Conservation (phyloP, 2,797 vertebrate species). For the Petrocephalus sullivani region DNA sequence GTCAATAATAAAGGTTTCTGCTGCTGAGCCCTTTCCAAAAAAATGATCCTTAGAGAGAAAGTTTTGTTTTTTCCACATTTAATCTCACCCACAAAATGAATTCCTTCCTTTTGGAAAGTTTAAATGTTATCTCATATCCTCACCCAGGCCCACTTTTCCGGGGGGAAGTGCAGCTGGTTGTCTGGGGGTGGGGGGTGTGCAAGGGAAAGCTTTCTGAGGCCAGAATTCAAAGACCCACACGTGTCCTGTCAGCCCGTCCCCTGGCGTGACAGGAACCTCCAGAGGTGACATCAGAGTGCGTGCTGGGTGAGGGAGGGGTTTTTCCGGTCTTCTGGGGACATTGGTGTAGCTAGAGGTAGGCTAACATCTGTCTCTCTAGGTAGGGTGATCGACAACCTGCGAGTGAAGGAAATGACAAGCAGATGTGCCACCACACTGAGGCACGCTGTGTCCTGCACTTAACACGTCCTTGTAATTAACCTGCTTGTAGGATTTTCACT, state of each 20-base stretch:
- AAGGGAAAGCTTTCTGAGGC: not conserved
- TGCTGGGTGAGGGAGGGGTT: not conserved
- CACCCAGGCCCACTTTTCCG: slow-evolving; percentile 6
- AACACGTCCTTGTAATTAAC: not conserved
- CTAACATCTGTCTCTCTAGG: not conserved
- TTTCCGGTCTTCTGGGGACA: not conserved
- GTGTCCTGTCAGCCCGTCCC: not conserved
- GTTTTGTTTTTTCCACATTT: not conserved
- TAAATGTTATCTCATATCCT: slow-evolving; percentile 23
- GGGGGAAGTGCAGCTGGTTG: not conserved
- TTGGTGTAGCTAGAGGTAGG: not conserved
- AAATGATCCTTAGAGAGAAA: not conserved
- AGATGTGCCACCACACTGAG: not conserved
- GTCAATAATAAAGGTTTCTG: not conserved
- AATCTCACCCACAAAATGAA: not conserved
- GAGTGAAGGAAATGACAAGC: not conserved
- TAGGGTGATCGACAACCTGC: not conserved
- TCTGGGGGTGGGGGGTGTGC: not conserved
- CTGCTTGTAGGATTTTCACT: not conserved
- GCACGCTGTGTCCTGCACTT: not conserved
- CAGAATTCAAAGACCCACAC: not conserved
- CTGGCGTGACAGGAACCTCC: not conserved
- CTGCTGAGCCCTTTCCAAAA: not conserved
- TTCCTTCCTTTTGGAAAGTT: slow-evolving; percentile 5
- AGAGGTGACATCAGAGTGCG: not conserved